phyloP scores from a whole-genome alignment of 1,140 invertebrate genomes.

The Parapsyche elsis region DNA sequence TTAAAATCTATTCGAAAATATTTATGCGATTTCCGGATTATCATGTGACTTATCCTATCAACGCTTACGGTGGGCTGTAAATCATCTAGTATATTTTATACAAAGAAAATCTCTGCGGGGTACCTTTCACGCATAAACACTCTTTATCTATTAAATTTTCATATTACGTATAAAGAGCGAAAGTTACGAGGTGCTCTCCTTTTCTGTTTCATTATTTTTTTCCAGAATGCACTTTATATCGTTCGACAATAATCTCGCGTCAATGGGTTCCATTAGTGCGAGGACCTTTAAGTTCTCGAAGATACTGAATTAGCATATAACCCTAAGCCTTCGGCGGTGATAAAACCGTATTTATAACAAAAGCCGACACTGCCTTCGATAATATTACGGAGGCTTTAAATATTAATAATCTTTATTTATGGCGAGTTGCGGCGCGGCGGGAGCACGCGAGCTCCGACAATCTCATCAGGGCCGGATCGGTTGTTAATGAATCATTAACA shows the following conservation, averaged over 20 bases:
- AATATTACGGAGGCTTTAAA: constrained; percentile 36
- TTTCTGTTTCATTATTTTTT: background rate
- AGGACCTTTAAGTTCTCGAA: background rate
- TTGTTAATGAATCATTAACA: constrained; percentile 31
- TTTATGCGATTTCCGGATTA: no score
- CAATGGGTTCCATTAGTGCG: constrained; percentile 10
- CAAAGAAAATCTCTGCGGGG: no score
- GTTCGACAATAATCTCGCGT: constrained; percentile 11
- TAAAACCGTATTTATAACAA: constrained; percentile 29
- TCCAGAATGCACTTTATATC: constrained; percentile 1
- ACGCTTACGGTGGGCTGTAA: no score
- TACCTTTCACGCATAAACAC: no score
- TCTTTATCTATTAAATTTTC: no score
- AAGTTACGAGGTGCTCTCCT: no score
- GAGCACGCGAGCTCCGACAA: constrained; percentile 37
- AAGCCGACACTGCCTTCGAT: constrained; percentile 25
- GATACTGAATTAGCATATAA: constrained; percentile 32
- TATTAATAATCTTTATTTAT: constrained; percentile 43
- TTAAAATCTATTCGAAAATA: no score
- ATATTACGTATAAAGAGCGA: no score
- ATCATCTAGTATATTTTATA: no score
- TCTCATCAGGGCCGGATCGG: constrained; percentile 30
- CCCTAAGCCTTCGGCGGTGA: background rate
- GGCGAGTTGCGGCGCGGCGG: background rate
- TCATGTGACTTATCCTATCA: no score